Percentiles rank a stretch among this genome's conserved stretches.
Evolutionary conservation across 2,888 invertebrate genomes (phyloP).

Genomic region (Arenicola marina): DNA sequence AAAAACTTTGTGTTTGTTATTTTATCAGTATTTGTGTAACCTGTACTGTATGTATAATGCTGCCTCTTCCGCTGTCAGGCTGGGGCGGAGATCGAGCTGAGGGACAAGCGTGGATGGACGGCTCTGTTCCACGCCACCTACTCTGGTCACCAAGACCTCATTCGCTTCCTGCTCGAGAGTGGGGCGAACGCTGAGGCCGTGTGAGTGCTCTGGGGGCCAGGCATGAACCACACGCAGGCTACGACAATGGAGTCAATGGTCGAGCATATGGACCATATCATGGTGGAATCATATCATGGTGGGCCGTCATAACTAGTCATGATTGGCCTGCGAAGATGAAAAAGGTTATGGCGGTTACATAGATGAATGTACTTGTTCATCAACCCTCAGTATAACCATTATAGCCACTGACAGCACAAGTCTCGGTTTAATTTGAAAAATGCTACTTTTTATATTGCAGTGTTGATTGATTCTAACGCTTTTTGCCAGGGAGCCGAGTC

Average conservation of each 20-base stretch:
- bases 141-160: conserved; percentile 62
- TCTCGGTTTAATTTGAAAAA: not conserved
- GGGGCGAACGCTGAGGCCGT: conserved; percentile 54
- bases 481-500: conserved; percentile 53
- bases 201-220: too few relatives aligned
- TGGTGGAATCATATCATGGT: too few relatives aligned
- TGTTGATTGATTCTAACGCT: not conserved
- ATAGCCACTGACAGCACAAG: not conserved
- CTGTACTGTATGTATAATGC: not conserved
- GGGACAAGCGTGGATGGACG: conserved; percentile 62
- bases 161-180: conserved; percentile 58
- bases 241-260: too few relatives aligned
- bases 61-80: not conserved
- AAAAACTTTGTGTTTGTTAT: too few relatives aligned
- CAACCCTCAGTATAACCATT: not conserved
- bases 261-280: too few relatives aligned
- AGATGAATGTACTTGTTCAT: too few relatives aligned
- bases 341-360: too few relatives aligned
- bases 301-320: too few relatives aligned
- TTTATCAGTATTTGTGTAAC: too few relatives aligned
- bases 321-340: too few relatives aligned
- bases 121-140: conserved; percentile 61
- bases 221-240: too few relatives aligned
- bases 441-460: not conserved
- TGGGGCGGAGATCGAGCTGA: conserved; percentile 57